Percentiles rank a stretch among this genome's conserved stretches.
These are phyloP conservation scores for Macrosoma leucophasiata DNA, from an alignment of 2,888 invertebrate species.

Conservation along the genomic window DNA sequence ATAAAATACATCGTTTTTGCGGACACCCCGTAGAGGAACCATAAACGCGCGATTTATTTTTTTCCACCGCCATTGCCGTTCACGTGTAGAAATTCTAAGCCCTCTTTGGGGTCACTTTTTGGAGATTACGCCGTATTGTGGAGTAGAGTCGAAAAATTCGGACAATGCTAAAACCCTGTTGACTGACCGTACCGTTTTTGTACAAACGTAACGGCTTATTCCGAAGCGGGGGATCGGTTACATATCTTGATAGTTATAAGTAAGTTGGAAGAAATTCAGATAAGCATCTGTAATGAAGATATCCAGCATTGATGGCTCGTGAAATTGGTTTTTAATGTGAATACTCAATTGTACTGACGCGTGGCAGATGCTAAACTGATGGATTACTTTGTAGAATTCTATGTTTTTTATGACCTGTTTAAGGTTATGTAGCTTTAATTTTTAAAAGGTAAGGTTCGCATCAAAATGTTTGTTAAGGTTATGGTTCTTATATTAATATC, in stretches of 20 bases:
- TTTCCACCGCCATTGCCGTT: slow-evolving; percentile 47
- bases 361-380: slow-evolving; percentile 20
- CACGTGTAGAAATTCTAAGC: slow-evolving; percentile 47
- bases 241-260: slow-evolving; percentile 44
- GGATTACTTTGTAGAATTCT: too few relatives aligned
- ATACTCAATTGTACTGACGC: slow-evolving; percentile 19
- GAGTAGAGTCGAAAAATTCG: slow-evolving; percentile 52
- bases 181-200: slow-evolving; percentile 60
- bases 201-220: slow-evolving; percentile 40
- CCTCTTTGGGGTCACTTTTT: slow-evolving; percentile 75
- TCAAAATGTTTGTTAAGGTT: too few relatives aligned
- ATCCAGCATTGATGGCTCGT: slow-evolving; percentile 41
- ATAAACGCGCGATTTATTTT: slow-evolving; percentile 56
- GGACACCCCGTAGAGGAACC: slow-evolving; percentile 39
- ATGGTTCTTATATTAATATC: too few relatives aligned
- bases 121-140: slow-evolving; percentile 68
- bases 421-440: too few relatives aligned
- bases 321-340: slow-evolving; percentile 43
- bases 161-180: slow-evolving; percentile 57
- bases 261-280: slow-evolving; percentile 31
- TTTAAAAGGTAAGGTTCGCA: too few relatives aligned
- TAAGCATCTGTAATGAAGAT: slow-evolving; percentile 38
- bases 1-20: too few relatives aligned
- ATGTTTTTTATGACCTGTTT: too few relatives aligned
- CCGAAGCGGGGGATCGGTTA: slow-evolving; percentile 43